phyloP scores from a whole-genome alignment of 2,888 invertebrate species.

The Phyto melanocephala region DNA sequence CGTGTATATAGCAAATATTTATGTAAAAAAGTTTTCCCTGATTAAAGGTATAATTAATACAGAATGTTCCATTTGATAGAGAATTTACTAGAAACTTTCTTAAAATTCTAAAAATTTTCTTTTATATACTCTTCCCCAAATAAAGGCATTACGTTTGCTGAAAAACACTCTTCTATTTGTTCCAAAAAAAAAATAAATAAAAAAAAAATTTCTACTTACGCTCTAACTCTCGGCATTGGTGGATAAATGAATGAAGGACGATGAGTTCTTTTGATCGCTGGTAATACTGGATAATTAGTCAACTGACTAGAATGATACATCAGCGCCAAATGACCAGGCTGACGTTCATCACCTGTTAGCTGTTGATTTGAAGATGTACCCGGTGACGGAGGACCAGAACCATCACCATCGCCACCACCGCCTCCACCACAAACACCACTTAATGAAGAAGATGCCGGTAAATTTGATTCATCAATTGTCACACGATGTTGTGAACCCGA shows the following conservation, averaged over 20 bases:
- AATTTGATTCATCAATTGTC: constrained; percentile 78
- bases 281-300: constrained; percentile 77
- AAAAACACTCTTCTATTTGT: too few relatives aligned
- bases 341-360: constrained; percentile 70
- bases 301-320: constrained; percentile 79
- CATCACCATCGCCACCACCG: constrained; percentile 71
- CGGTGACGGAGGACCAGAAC: constrained; percentile 74
- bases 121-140: too few relatives aligned
- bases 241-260: constrained; percentile 77
- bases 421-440: constrained; percentile 71
- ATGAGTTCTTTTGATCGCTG: constrained; percentile 77
- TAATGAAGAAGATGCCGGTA: constrained; percentile 74
- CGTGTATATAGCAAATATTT: too few relatives aligned
- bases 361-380: constrained; percentile 72
- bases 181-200: too few relatives aligned
- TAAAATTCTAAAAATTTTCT: too few relatives aligned
- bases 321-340: constrained; percentile 76
- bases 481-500: constrained; percentile 77
- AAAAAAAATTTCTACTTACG: constrained; percentile 74
- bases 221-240: constrained; percentile 77
- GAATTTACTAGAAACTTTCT: too few relatives aligned
- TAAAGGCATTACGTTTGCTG: too few relatives aligned
- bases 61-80: too few relatives aligned
- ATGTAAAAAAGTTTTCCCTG: too few relatives aligned
- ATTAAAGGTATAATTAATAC: too few relatives aligned